A percentile compares a stretch with the other conserved stretches of the same genome.
Conservation (phyloP, 2,113 vertebrate genomes). For the Pelodiscus sinensis region DNA sequence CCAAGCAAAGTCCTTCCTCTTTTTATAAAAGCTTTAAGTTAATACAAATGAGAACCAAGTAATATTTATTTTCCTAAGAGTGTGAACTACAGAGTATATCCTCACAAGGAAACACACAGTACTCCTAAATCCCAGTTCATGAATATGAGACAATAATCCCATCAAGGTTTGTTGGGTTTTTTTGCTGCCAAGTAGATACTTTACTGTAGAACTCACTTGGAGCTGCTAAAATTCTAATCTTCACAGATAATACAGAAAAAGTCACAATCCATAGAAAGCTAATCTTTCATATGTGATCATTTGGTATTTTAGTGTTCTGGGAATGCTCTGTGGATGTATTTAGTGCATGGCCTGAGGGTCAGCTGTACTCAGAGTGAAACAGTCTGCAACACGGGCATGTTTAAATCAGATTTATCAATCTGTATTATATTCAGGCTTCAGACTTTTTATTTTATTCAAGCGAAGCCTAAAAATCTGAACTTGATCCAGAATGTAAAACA, state of each 20-base stretch:
- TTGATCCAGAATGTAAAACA: conserved; percentile 78
- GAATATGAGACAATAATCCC: conserved; percentile 72
- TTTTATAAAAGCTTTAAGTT: conserved; percentile 60
- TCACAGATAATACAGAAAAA: conserved; percentile 65
- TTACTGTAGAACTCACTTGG: conserved; percentile 66
- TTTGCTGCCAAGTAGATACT: conserved; percentile 66
- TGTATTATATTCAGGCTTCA: conserved; percentile 76
- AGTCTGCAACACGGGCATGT: conserved; percentile 64
- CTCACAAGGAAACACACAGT: conserved; percentile 52
- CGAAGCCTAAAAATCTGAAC: conserved; percentile 75
- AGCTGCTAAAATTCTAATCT: conserved; percentile 76
- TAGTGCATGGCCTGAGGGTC: conserved; percentile 65
- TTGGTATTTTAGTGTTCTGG: conserved; percentile 65
- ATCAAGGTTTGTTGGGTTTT: conserved; percentile 72
- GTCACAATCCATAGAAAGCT: conserved; percentile 67
- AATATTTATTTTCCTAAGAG: background rate
- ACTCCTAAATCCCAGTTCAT: conserved; percentile 72
- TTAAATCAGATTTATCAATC: conserved; percentile 75
- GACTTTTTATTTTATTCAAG: conserved; percentile 66
- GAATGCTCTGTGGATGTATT: conserved; percentile 67
- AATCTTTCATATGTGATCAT: conserved; percentile 72
- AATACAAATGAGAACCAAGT: conserved; percentile 66
- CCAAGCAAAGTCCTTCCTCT: conserved; percentile 22
- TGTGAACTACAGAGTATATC: conserved; percentile 62
- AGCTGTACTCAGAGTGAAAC: conserved; percentile 67